Conservation (phyloP, 2,113 vertebrate genomes). For the Pteruthius melanotis region DNA sequence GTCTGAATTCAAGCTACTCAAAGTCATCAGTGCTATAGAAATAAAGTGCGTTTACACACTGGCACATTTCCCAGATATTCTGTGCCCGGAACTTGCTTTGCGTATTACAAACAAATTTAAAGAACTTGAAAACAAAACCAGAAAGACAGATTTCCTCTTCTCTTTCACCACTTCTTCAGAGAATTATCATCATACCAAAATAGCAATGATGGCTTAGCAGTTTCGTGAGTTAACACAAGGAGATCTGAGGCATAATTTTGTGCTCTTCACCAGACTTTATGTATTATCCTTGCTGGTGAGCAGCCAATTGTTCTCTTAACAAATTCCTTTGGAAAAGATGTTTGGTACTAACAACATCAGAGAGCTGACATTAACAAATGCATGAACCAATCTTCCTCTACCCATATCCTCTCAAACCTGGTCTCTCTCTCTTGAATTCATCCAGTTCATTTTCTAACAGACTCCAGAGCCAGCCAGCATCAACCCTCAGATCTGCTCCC, state of each 20-base stretch:
- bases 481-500: neutral
- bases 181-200: neutral
- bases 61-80: neutral
- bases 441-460: neutral
- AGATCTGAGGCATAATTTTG: neutral
- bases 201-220: neutral
- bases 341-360: neutral
- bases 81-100: neutral
- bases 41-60: neutral
- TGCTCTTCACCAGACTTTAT: neutral
- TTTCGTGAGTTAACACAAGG: neutral
- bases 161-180: neutral
- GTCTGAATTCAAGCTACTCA: neutral
- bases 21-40: neutral
- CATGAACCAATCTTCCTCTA: neutral
- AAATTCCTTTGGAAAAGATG: neutral
- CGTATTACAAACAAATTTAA: neutral
- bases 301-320: neutral
- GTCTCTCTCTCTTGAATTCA: neutral
- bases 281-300: neutral
- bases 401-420: fast-evolving
- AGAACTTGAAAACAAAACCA: neutral
- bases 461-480: neutral
- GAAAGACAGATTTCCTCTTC: neutral
- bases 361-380: neutral